Percentiles rank a stretch among this genome's conserved stretches.
Conservation (phyloP, 2,797 vertebrate species). For the Oceanodroma leucorhoa region DNA sequence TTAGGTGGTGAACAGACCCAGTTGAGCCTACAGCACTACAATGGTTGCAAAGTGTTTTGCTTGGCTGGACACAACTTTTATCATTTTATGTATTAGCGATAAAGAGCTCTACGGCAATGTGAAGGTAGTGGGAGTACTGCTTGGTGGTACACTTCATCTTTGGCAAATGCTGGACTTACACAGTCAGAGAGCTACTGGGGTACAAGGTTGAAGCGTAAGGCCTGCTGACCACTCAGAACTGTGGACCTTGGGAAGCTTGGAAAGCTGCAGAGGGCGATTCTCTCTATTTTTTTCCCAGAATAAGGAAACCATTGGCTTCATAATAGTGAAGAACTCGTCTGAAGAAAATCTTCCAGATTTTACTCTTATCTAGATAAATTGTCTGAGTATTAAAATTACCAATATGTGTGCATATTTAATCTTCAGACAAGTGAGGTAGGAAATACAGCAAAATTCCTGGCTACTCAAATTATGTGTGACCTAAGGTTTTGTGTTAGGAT, state of each 20-base stretch:
- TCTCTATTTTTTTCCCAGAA: background rate
- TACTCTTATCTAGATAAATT: background rate
- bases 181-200: background rate
- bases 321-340: background rate
- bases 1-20: background rate
- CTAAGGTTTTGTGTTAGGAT: background rate
- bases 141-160: background rate
- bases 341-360: background rate
- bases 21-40: background rate
- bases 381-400: background rate
- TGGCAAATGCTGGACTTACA: background rate
- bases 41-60: background rate
- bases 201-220: background rate
- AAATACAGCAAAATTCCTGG: background rate
- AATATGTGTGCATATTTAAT: background rate
- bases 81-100: background rate
- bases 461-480: background rate
- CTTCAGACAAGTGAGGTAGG: background rate
- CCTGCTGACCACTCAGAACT: background rate
- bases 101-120: background rate
- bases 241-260: background rate
- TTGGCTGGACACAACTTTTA: background rate
- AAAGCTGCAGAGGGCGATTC: background rate
- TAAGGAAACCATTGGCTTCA: background rate
- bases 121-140: background rate